These are phyloP conservation scores for Microplitis deprimator DNA, from an alignment of 2,888 invertebrate genomes.

Conservation along the genomic window DNA sequence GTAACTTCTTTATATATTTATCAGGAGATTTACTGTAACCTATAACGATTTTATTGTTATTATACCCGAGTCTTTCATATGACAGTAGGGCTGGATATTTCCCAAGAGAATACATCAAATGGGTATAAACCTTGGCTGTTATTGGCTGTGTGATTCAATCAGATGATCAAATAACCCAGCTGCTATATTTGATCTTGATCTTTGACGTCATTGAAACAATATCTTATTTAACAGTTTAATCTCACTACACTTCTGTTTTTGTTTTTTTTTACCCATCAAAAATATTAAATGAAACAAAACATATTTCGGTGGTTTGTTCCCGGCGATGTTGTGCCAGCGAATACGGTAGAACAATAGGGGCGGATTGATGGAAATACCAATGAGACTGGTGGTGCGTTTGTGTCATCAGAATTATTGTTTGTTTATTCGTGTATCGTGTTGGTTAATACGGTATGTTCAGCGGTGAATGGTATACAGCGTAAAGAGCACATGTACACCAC, in stretches of 20 bases:
- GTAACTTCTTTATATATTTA: background rate
- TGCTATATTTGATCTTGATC: constrained; percentile 9
- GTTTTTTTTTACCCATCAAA: background rate
- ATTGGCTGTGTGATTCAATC: constrained; percentile 63
- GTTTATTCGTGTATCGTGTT: constrained; percentile 22
- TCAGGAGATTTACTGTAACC: background rate
- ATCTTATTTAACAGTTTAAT: constrained; percentile 10
- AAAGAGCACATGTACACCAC: constrained; percentile 1
- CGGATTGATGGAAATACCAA: constrained; percentile 42
- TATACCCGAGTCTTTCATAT: constrained; percentile 42
- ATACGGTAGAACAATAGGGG: too few species aligned
- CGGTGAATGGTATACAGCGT: constrained; percentile 12
- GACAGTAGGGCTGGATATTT: constrained; percentile 55
- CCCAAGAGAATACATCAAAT: constrained; percentile 53
- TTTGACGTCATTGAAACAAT: constrained; percentile 3
- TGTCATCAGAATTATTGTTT: constrained; percentile 46
- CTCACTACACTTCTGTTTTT: background rate
- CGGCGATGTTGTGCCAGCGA: too few species aligned
- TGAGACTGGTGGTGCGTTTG: constrained; percentile 35
- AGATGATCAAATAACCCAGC: constrained; percentile 58
- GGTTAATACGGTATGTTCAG: constrained; percentile 13
- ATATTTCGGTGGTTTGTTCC: too few species aligned
- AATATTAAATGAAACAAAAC: too few species aligned
- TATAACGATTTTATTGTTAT: background rate
- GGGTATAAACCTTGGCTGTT: constrained; percentile 59